Percentiles rank a stretch among this genome's conserved stretches.
These are phyloP conservation scores for Dorcus parallelipipedus DNA, from an alignment of 2,888 invertebrate species.

Conservation along the genomic window DNA sequence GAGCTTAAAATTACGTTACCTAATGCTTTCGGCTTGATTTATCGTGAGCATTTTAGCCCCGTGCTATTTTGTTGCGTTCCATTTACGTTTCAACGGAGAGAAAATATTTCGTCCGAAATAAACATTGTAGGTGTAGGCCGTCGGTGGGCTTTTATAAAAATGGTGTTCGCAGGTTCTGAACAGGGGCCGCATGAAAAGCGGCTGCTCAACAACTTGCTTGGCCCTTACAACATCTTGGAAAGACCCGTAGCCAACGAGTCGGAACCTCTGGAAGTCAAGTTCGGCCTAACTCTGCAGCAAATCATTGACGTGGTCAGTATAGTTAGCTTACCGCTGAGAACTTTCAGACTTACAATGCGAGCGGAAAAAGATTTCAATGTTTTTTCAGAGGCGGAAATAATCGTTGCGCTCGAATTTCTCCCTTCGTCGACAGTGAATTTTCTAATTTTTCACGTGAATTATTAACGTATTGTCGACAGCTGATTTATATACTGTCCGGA, in stretches of 20 bases:
- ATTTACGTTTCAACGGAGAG: neutral
- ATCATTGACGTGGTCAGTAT: constrained; percentile 92
- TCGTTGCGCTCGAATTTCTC: neutral
- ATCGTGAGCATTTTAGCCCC: neutral
- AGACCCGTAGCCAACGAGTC: constrained; percentile 90
- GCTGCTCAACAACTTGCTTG: constrained; percentile 77
- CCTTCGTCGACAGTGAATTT: neutral
- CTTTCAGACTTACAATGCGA: constrained; percentile 2
- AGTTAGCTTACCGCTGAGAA: constrained; percentile 3
- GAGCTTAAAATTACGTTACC: too few relatives aligned
- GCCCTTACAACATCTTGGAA: constrained; percentile 83
- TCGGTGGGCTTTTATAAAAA: neutral
- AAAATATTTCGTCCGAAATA: too few relatives aligned
- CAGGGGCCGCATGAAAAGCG: constrained; percentile 89
- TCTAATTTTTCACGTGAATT: neutral
- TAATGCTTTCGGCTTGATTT: neutral
- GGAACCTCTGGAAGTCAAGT: constrained; percentile 84
- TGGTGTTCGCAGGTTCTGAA: constrained; percentile 68
- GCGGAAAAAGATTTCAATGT: neutral
- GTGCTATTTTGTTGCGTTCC: neutral
- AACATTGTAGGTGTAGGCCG: neutral
- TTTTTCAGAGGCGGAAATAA: constrained; percentile 1
- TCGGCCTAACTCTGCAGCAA: constrained; percentile 88
- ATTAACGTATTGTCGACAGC: neutral
- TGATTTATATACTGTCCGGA: neutral